These are phyloP conservation scores for Axea sp. DNA, from an alignment of 2,888 invertebrate genomes.

Conservation along the genomic window DNA sequence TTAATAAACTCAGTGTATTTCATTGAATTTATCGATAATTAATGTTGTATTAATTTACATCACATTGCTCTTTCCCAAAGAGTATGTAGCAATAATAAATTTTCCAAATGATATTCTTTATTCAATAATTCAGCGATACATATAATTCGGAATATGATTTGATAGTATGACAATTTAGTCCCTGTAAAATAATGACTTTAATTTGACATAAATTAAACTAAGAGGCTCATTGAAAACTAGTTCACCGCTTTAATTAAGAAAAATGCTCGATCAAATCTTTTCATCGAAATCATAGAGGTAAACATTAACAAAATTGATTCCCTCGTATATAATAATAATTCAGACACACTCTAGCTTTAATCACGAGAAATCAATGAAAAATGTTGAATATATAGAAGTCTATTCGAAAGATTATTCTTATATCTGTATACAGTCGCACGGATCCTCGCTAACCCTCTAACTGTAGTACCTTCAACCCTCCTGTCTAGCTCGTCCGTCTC, in stretches of 20 bases:
- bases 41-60: slow-evolving; percentile 8
- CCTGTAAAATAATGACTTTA: no score
- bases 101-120: no score
- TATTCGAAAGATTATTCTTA: slow-evolving; percentile 45
- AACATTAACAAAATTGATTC: slow-evolving; percentile 20
- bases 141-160: no score
- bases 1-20: not conserved
- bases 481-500: slow-evolving; percentile 57
- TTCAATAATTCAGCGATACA: no score
- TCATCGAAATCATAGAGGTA: no score
- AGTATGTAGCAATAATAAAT: no score
- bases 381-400: slow-evolving; percentile 33
- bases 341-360: slow-evolving; percentile 6
- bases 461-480: slow-evolving; percentile 56
- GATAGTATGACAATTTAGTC: no score
- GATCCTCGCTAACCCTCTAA: slow-evolving; percentile 54
- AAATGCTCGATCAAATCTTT: no score
- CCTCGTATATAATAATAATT: slow-evolving; percentile 15
- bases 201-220: no score
- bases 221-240: no score
- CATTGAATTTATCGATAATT: no score
- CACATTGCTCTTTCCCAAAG: not conserved
- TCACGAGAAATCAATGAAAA: slow-evolving; percentile 47
- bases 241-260: no score
- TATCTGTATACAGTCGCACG: slow-evolving; percentile 44